phyloP scores from a whole-genome alignment of 2,797 vertebrate species.

The Mus minutoides region DNA sequence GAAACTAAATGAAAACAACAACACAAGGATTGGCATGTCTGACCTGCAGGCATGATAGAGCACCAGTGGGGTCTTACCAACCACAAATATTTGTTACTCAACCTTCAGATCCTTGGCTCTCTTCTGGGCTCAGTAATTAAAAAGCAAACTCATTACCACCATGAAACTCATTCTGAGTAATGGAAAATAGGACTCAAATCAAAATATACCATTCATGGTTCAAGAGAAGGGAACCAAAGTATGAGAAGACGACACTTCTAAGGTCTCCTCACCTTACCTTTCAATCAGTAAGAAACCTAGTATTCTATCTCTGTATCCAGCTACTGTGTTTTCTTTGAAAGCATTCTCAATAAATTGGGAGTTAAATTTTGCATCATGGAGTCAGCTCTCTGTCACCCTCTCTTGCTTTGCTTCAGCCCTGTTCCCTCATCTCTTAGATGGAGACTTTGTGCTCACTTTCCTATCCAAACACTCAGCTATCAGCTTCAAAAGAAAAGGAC shows the following conservation, averaged over 20 bases:
- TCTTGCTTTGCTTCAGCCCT: not conserved
- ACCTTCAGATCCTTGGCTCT: not conserved
- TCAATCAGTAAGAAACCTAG: constrained; percentile 40
- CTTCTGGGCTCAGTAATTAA: constrained; percentile 43
- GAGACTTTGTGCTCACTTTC: not conserved
- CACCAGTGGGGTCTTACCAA: not conserved
- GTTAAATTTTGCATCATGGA: constrained; percentile 38
- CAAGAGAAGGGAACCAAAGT: constrained; percentile 55
- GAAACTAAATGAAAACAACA: constrained; percentile 42
- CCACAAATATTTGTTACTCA: constrained; percentile 39
- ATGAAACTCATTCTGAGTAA: constrained; percentile 56
- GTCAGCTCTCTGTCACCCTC: not conserved
- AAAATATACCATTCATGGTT: constrained; percentile 28
- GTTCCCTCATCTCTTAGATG: not conserved
- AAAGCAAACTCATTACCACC: constrained; percentile 49
- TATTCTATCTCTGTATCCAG: not conserved
- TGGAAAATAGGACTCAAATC: constrained; percentile 67
- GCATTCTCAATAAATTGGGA: not conserved
- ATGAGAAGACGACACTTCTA: constrained; percentile 24
- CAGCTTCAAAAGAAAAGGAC: constrained; percentile 66
- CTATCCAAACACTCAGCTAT: constrained; percentile 47
- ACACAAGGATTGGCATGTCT: not conserved
- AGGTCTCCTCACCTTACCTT: not conserved
- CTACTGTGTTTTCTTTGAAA: constrained; percentile 41
- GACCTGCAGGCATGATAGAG: not conserved